These are phyloP conservation scores for Hemibagrus wyckioides DNA, from an alignment of 2,113 vertebrate species.

Conservation along the genomic window DNA sequence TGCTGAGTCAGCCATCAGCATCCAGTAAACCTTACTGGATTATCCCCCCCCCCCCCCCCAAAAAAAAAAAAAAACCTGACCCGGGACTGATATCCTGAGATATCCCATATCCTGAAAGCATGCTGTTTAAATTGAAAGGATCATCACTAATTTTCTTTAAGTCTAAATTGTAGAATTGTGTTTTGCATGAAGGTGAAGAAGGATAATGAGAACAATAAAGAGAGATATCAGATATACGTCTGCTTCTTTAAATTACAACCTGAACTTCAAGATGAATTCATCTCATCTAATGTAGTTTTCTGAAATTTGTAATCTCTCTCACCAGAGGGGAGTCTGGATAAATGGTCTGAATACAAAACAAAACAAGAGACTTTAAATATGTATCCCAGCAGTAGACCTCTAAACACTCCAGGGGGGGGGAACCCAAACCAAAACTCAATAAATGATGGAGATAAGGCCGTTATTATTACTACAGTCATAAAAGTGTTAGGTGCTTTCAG, in stretches of 20 bases:
- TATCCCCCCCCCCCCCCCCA: background rate
- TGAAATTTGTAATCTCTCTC: background rate
- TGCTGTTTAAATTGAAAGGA: background rate
- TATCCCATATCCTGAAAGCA: background rate
- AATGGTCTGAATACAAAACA: background rate
- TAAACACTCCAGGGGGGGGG: too few species aligned
- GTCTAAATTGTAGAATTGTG: background rate
- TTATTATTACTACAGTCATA: slow-evolving; percentile 31
- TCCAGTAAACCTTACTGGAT: background rate
- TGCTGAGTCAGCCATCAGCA: background rate
- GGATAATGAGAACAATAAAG: background rate
- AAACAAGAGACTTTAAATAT: background rate
- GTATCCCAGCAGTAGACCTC: background rate
- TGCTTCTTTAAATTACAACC: background rate
- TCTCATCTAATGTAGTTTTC: background rate
- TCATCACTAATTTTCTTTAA: background rate
- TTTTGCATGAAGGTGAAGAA: background rate
- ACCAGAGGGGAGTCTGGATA: background rate
- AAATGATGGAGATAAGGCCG: slow-evolving; percentile 2
- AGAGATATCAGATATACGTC: background rate
- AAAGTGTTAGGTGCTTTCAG: slow-evolving; percentile 41
- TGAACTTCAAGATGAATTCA: background rate
- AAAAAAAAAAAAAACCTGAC: background rate
- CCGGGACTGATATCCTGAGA: too few species aligned
- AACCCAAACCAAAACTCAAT: background rate